Evolutionary conservation across 2,888 invertebrate genomes (phyloP), one percentile per base, ranked within the genome.

Genomic region (Leucania comma): DNA sequence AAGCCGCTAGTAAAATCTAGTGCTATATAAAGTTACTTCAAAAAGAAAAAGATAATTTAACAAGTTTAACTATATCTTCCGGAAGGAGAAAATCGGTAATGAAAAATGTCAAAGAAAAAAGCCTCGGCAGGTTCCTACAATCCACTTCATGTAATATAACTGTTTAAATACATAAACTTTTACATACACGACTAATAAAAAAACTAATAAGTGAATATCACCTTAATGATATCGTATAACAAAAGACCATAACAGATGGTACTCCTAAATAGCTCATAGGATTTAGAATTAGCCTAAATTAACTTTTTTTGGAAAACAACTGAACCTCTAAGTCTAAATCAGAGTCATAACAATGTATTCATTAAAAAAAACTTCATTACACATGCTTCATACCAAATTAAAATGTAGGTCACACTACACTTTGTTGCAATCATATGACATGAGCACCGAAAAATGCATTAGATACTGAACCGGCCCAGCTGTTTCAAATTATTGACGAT

Each of bases 341-440:
- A 50, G 54, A 68, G 42, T 60, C 42, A 17, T 6, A 68, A 73
- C 69, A 73, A 73, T 68, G 17, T 42, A 76, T 48, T 32, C 29
- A 68, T 60, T 60, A 68, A 68, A 68, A 10, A 17, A 12, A n/a
- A 2, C 0, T 60, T 68, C 24, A 68, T 50, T 68, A 68, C 54
- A 68, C 35, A 12, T 20, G 42, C 24, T 48, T 48, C 29, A 32
- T 56, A 75, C 56, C 67, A 69, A 76, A 76, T 76, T 59, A 22
- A 68, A 59, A 76, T 76, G 9, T 68, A 10, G 56, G 77, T 76
- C 77, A 60, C 26, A 35, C 26, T 46, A 51, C 58, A 71, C 48
- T 70, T 74, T 71, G 53, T 75, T 78, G 72, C 53, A 64, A 60
- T 29, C 57, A 26, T 60, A 24, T 46, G 69, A 73, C 58, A 73